These are phyloP conservation scores for Phymorhynchus buccinoides DNA, from an alignment of 1,140 invertebrate species.

Conservation along the genomic window DNA sequence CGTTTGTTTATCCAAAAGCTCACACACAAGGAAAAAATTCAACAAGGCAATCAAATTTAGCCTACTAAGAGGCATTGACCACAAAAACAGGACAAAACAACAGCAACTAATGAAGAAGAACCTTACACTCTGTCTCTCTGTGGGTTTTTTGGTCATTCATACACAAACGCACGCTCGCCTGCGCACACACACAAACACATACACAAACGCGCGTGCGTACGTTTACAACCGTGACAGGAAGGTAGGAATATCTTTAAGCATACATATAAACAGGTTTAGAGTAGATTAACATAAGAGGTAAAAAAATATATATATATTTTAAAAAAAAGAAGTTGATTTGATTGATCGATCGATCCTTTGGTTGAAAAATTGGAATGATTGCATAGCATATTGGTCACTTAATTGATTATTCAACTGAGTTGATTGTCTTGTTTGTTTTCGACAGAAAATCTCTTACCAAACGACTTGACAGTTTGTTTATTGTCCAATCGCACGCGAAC, in stretches of 20 bases:
- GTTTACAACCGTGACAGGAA: neutral
- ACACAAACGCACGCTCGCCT: neutral
- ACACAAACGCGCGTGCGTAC: neutral
- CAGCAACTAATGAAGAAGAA: no score
- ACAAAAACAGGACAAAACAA: no score
- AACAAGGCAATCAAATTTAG: neutral
- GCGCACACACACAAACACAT: neutral
- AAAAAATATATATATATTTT: neutral
- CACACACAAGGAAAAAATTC: neutral
- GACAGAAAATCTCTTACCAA: neutral
- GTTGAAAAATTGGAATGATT: neutral
- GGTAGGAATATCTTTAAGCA: neutral
- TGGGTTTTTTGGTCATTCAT: no score
- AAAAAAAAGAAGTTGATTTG: neutral
- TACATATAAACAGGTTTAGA: neutral
- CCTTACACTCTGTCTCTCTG: no score
- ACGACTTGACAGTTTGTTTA: neutral
- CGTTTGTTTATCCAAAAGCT: neutral
- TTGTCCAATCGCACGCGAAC: conserved; percentile 18
- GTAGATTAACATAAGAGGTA: neutral
- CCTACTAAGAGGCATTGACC: no score
- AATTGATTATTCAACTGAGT: neutral
- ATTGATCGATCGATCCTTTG: no score
- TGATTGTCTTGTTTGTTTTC: neutral
- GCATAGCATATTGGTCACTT: neutral